phyloP scores from a whole-genome alignment of 2,113 vertebrate species.

The Rhinopomastus cyanomelas region DNA sequence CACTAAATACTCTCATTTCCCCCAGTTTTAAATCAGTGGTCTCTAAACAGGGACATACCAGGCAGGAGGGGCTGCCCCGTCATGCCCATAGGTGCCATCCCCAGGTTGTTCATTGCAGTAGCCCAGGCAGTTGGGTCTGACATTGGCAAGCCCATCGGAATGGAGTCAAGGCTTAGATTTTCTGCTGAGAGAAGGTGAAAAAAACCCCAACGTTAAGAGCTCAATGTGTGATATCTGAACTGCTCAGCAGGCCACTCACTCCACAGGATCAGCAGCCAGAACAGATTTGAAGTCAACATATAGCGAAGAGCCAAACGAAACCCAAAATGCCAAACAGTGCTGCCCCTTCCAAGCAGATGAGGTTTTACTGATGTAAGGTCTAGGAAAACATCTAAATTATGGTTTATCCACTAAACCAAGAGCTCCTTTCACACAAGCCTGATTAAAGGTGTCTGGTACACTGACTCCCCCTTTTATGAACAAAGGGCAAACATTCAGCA shows the following conservation, averaged over 20 bases:
- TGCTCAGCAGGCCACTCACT: background rate
- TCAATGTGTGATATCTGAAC: background rate
- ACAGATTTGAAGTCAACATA: background rate
- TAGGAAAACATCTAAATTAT: background rate
- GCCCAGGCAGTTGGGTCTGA: slow-evolving; percentile 91
- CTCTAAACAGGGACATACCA: slow-evolving; percentile 71
- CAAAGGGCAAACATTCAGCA: background rate
- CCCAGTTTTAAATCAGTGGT: too few species aligned
- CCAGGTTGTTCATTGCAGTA: slow-evolving; percentile 97
- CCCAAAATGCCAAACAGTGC: background rate
- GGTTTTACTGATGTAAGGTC: background rate
- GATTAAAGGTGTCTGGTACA: background rate
- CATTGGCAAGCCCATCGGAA: slow-evolving; percentile 88
- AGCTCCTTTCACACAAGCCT: background rate
- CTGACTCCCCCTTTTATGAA: background rate
- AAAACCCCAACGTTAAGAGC: background rate
- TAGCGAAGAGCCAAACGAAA: background rate
- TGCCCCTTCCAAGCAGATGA: background rate
- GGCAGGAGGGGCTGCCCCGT: slow-evolving; percentile 88
- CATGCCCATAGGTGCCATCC: slow-evolving; percentile 91
- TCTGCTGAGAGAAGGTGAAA: slow-evolving; percentile 70
- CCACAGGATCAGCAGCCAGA: background rate
- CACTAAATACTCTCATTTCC: too few species aligned
- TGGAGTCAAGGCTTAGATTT: slow-evolving; percentile 86
- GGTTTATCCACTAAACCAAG: background rate